phyloP scores from a whole-genome alignment of 2,797 vertebrate genomes.

The Ptychobarbus kaznakovi region DNA sequence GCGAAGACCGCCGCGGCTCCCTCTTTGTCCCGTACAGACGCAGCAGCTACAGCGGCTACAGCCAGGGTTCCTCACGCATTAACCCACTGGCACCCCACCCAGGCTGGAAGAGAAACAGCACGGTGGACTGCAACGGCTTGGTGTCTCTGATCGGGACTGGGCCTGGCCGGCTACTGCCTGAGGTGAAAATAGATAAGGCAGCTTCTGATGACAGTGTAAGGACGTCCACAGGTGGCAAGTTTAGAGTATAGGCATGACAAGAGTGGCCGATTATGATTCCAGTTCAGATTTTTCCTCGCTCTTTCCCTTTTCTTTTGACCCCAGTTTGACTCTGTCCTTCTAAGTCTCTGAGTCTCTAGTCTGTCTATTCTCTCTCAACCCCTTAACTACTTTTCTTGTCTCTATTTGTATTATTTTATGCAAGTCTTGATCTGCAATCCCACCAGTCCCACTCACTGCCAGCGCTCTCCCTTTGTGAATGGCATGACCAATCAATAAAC shows the following conservation, averaged over 20 bases:
- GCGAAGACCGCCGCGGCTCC: slow-evolving; percentile 93
- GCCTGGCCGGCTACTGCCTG: slow-evolving; percentile 95
- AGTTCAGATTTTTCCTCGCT: slow-evolving; percentile 53
- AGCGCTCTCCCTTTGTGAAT: slow-evolving; percentile 24
- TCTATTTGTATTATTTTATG: slow-evolving; percentile 21
- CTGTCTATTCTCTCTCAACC: slow-evolving; percentile 46
- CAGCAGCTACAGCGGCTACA: slow-evolving; percentile 97
- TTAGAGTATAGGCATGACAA: slow-evolving; percentile 85
- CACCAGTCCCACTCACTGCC: slow-evolving; percentile 21
- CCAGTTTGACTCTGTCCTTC: slow-evolving; percentile 56
- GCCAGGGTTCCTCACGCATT: slow-evolving; percentile 94
- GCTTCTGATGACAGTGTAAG: slow-evolving; percentile 87
- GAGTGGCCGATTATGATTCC: slow-evolving; percentile 81
- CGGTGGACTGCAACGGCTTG: slow-evolving; percentile 98
- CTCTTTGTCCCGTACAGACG: slow-evolving; percentile 96
- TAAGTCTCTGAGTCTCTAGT: slow-evolving; percentile 27
- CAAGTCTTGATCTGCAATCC: slow-evolving; percentile 36
- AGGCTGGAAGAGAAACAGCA: slow-evolving; percentile 91
- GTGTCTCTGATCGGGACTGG: slow-evolving; percentile 96
- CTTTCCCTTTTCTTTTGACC: slow-evolving; percentile 71
- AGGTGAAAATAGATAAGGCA: slow-evolving; percentile 99
- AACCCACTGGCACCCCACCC: slow-evolving; percentile 89
- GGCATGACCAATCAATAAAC: slow-evolving; percentile 13
- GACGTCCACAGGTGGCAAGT: slow-evolving; percentile 83
- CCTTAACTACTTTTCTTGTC: slow-evolving; percentile 37